phyloP scores from a whole-genome alignment of 2,888 invertebrate species.

The Tiliacea citrago region DNA sequence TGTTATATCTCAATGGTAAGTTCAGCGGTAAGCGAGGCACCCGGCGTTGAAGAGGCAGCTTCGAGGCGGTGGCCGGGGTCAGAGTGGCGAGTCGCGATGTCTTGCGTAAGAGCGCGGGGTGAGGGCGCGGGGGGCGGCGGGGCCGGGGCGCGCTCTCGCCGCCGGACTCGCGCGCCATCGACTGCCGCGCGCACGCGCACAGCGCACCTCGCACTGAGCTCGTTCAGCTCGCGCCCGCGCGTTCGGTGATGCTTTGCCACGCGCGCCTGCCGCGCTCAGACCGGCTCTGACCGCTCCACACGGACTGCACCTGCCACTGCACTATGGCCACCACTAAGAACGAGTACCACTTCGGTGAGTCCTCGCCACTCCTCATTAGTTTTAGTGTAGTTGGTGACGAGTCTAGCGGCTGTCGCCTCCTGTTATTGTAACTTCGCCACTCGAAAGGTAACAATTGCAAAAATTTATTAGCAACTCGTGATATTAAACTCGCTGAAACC shows the following conservation, averaged over 20 bases:
- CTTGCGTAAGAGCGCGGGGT: conserved; percentile 67
- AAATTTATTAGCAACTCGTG: conserved; percentile 28
- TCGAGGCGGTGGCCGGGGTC: conserved; percentile 58
- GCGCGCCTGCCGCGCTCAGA: conserved; percentile 60
- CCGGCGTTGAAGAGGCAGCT: conserved; percentile 38
- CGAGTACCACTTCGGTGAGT: conserved; percentile 86
- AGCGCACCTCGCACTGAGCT: conserved; percentile 51
- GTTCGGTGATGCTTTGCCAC: conserved; percentile 52
- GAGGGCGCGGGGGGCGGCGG: conserved; percentile 47
- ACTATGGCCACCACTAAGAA: conserved; percentile 77
- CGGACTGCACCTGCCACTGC: conserved; percentile 64
- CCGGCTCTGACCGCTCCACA: conserved; percentile 32
- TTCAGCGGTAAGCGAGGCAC: not conserved
- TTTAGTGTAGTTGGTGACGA: conserved; percentile 5
- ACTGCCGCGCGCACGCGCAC: conserved; percentile 77
- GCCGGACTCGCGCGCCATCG: conserved; percentile 77
- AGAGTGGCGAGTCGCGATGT: conserved; percentile 68
- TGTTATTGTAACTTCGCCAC: not conserved
- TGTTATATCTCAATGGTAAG: not conserved
- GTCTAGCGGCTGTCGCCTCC: not conserved
- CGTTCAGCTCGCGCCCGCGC: conserved; percentile 46
- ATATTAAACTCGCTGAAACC: conserved; percentile 8
- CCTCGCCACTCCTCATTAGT: conserved; percentile 7
- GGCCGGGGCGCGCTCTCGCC: conserved; percentile 50
- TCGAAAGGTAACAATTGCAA: conserved; percentile 35